These are phyloP conservation scores for Pipa parva DNA, from an alignment of 2,113 vertebrate genomes.

Conservation along the genomic window DNA sequence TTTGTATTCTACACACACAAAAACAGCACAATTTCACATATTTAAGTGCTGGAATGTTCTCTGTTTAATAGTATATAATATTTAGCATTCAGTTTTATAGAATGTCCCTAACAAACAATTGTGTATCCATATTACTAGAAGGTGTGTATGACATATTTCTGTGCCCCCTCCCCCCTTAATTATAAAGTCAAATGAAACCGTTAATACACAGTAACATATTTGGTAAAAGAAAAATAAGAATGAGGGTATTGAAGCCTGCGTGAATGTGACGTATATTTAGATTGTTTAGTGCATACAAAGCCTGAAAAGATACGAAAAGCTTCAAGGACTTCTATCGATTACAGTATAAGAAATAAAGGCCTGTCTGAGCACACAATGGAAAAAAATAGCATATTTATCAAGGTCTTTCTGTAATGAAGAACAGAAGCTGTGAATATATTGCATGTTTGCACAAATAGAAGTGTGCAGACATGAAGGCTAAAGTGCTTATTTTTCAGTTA, in stretches of 20 bases:
- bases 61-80: no score
- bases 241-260: background rate
- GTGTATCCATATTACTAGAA: no score
- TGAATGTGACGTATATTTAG: background rate
- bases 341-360: background rate
- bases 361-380: background rate
- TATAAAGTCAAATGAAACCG: background rate
- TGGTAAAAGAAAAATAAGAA: background rate
- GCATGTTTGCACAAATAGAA: conserved; percentile 2
- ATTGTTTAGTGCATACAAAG: background rate
- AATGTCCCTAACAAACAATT: no score
- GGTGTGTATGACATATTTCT: no score
- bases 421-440: conserved; percentile 1
- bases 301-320: background rate
- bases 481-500: conserved; percentile 49
- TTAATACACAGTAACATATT: background rate
- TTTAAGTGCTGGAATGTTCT: no score
- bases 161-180: no score
- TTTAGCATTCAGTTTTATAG: no score
- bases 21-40: no score
- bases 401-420: background rate
- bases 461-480: background rate
- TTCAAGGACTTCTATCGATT: background rate
- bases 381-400: background rate
- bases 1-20: no score